Percentiles rank a stretch among this genome's conserved stretches.
Conservation (phyloP, 2,888 invertebrate genomes). For the Petrolisthes manimaculis region DNA sequence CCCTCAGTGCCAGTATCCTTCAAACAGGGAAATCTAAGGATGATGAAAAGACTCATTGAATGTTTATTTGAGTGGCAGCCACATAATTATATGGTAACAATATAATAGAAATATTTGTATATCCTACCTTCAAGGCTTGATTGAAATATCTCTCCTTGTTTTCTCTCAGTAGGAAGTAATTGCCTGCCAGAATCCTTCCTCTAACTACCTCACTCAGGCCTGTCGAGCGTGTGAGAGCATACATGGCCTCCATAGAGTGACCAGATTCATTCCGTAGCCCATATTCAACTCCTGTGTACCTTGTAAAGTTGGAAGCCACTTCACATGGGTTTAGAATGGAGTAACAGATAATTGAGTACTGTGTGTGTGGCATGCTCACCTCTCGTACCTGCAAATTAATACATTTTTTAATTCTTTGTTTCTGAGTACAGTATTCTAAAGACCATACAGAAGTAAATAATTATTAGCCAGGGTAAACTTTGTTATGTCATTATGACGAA, state of each 20-base stretch:
- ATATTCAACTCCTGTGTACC: conserved; percentile 94
- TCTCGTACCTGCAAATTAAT: conserved; percentile 39
- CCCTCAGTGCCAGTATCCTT: too few species aligned
- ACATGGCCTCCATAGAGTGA: conserved; percentile 85
- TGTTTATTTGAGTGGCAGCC: too few species aligned
- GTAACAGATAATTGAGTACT: conserved; percentile 87
- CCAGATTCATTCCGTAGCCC: conserved; percentile 80
- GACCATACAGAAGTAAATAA: too few species aligned
- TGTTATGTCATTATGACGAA: too few species aligned
- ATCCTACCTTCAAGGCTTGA: conserved; percentile 81
- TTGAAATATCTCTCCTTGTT: conserved; percentile 93
- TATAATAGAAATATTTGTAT: too few species aligned
- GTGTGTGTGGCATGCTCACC: conserved; percentile 55
- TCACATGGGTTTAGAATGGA: conserved; percentile 93
- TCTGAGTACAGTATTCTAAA: too few species aligned
- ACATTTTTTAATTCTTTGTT: too few species aligned
- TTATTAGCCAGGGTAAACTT: too few species aligned
- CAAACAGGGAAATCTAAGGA: too few species aligned
- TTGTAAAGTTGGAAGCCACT: conserved; percentile 97
- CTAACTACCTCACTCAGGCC: conserved; percentile 94
- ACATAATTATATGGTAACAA: too few species aligned
- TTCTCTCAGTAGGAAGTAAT: conserved; percentile 87
- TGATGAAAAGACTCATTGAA: too few species aligned
- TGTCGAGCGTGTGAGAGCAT: conserved; percentile 82
- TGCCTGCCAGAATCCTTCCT: conserved; percentile 92